Base-by-base conservation (phyloP, 2,113 vertebrate genomes). In the Seriola dumerili region DNA sequence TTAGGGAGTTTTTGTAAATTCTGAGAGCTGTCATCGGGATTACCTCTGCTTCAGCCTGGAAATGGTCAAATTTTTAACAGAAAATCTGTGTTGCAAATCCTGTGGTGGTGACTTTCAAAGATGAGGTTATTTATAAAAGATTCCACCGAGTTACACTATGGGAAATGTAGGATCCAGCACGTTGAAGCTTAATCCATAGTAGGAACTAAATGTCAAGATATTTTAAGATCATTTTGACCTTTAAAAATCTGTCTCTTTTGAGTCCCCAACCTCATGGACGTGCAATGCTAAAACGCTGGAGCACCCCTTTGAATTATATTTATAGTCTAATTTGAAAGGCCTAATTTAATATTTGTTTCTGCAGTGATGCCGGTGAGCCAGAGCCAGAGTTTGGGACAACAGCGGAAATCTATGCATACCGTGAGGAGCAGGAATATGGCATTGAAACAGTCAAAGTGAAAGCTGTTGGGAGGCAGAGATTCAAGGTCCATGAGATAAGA, bases 361-460 rank as follows among this genome's bases (percentile, higher is more conserved):
- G 44, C 85, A 98, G 97, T 67, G 95, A 97, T 0, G 25, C 84
- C 10, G 96, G 89, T 55, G 97, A 98, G 52, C 93, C 95, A 8
- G 95, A 97, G 84, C 95, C 98, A 5, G 96, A 96, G 67, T 99
- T 99, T 92, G 98, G 98, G 69, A 99, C 98, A 0, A 99, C 98
- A 29, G 98, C 98, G 52, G 98, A 99, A 92, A 99, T 99, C 86
- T 99, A 99, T 59, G 98, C 98, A 48, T 99, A 98, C 84, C 93
- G 97, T 32, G 98, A 99, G 89, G 97, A 99, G 80, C 97, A 97
- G 88, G 97, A 99, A 9, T 99, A 97, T 5, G 98, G 97, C 46
- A 97, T 99, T 32, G 98, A 99, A 93, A 97, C 97, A 0, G 98
- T 99, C 65, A 99, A 99, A 95, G 97, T 99, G 90, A 99, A 99